phyloP scores from a whole-genome alignment of 2,888 invertebrate species.

The Trissoscelio sp. region DNA sequence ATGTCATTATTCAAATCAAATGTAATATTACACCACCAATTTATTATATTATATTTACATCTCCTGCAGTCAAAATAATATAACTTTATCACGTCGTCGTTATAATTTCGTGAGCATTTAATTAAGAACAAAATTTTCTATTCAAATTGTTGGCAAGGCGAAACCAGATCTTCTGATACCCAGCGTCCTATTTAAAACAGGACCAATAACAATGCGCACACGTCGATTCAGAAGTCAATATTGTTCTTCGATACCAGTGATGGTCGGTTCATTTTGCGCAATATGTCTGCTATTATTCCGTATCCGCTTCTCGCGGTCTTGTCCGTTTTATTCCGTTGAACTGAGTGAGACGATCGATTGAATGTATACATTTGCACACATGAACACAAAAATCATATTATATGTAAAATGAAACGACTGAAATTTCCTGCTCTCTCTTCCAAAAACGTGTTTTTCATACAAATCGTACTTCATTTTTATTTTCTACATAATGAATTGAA shows the following conservation, averaged over 20 bases:
- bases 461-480: no score
- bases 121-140: conserved; percentile 28
- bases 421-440: background rate
- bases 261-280: conserved; percentile 74
- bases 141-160: conserved; percentile 31
- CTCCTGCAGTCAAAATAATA: no score
- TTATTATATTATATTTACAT: no score
- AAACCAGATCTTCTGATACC: conserved; percentile 30
- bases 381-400: conserved; percentile 39
- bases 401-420: background rate
- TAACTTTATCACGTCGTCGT: background rate
- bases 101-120: background rate
- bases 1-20: conserved; percentile 13
- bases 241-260: conserved; percentile 60
- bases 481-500: no score
- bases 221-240: conserved; percentile 64
- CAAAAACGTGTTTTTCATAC: no score
- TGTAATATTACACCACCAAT: background rate
- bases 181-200: conserved; percentile 45
- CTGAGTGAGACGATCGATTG: conserved; percentile 54
- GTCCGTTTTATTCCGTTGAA: conserved; percentile 41
- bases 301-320: conserved; percentile 71
- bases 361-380: conserved; percentile 9
- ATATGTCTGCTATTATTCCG: conserved; percentile 76
- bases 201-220: conserved; percentile 58